Conservation (phyloP, 2,113 vertebrate species). For the Chaetodon trifascialis region DNA sequence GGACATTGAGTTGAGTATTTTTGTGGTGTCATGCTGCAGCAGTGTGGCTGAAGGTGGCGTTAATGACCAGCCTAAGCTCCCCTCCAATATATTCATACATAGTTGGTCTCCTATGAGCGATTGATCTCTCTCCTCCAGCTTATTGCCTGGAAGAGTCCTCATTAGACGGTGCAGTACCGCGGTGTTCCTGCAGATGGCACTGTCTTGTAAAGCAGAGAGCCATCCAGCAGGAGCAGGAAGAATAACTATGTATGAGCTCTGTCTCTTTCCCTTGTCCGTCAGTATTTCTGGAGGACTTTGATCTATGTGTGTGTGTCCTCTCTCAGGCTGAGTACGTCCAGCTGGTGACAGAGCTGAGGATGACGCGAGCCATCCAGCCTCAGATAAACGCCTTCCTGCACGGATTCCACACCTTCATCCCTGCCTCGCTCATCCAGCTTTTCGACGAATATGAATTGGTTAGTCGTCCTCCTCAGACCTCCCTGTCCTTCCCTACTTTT, state of each 20-base stretch:
- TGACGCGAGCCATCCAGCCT: slow-evolving; percentile 99
- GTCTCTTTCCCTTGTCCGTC: slow-evolving; percentile 16
- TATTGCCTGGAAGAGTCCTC: slow-evolving; percentile 26
- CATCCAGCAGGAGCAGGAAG: neutral
- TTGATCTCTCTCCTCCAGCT: slow-evolving; percentile 33
- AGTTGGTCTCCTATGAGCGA: slow-evolving; percentile 38
- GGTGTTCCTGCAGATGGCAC: slow-evolving; percentile 45
- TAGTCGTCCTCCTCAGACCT: slow-evolving; percentile 72
- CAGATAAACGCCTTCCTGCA: slow-evolving; percentile 98
- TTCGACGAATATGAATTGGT: slow-evolving; percentile 99
- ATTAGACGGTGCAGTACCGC: slow-evolving; percentile 40
- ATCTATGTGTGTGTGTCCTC: slow-evolving; percentile 22
- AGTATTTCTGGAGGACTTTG: slow-evolving; percentile 34
- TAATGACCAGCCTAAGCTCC: slow-evolving; percentile 30
- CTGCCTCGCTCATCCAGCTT: slow-evolving; percentile 95
- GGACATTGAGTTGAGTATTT: slow-evolving; percentile 7
- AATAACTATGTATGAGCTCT: slow-evolving; percentile 1
- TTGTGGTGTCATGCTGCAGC: neutral
- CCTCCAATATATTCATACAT: slow-evolving; percentile 17
- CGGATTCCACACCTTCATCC: slow-evolving; percentile 99
- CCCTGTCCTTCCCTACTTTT: neutral
- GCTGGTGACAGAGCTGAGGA: slow-evolving; percentile 97
- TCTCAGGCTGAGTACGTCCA: slow-evolving; percentile 97
- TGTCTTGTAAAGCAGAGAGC: slow-evolving; percentile 31
- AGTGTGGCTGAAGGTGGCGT: slow-evolving; percentile 10